Percentiles rank a stretch among this genome's conserved stretches.
Conservation (phyloP, 2,113 vertebrate species). For the Setophaga petechia region DNA sequence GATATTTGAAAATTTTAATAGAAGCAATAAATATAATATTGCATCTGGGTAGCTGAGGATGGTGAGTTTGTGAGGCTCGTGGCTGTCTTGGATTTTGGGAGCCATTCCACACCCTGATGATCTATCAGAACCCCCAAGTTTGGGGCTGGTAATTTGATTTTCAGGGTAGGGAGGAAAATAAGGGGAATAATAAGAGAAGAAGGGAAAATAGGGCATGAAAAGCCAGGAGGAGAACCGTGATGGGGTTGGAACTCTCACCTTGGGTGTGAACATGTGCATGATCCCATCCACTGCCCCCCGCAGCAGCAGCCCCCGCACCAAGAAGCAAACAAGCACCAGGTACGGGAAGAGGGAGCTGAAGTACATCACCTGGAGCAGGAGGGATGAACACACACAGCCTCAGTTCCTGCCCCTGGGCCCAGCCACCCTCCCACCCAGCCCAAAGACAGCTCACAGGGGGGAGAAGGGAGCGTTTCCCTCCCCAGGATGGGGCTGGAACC, state of each 20-base stretch:
- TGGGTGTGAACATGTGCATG: constrained; percentile 97
- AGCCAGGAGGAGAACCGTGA: not conserved
- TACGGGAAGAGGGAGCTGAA: constrained; percentile 99
- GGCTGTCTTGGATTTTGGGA: not conserved
- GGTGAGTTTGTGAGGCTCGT: not conserved
- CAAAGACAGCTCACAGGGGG: accelerated
- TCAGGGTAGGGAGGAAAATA: not conserved
- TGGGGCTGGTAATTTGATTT: not conserved
- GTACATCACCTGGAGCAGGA: constrained; percentile 91
- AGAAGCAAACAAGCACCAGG: constrained; percentile 95
- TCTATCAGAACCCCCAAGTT: accelerated
- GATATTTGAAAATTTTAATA: too few species aligned
- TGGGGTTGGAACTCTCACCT: constrained; percentile 77
- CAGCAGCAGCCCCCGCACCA: constrained; percentile 90
- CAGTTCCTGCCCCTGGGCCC: not conserved
- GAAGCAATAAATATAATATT: too few species aligned
- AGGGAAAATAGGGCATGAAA: not conserved
- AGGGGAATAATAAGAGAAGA: not conserved
- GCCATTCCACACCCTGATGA: not conserved
- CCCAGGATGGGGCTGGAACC: not conserved
- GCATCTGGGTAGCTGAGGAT: not conserved
- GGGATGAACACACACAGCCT: not conserved
- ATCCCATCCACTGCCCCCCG: constrained; percentile 94
- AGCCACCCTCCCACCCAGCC: not conserved
- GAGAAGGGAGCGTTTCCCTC: not conserved